These are phyloP conservation scores for Eulimnadia texana DNA, from an alignment of 1,140 invertebrate species.

Conservation along the genomic window DNA sequence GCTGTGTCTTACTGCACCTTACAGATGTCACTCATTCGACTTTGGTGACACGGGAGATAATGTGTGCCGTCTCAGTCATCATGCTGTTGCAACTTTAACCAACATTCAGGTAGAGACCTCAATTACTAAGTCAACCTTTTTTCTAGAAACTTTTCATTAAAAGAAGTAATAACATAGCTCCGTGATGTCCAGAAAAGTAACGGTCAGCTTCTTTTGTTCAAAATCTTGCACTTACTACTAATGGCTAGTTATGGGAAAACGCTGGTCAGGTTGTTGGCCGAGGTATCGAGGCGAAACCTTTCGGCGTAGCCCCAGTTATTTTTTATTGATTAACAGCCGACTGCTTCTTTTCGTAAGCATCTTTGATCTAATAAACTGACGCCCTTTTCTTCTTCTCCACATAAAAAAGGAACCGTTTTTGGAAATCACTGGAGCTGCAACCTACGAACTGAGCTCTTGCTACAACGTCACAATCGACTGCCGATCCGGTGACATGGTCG, in stretches of 20 bases:
- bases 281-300: not conserved
- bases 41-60: slow-evolving; percentile 82
- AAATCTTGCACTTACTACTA: too few relatives aligned
- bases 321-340: not conserved
- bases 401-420: slow-evolving; percentile 63
- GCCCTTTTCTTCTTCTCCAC: too few relatives aligned
- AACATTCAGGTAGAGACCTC: slow-evolving; percentile 53
- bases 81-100: slow-evolving; percentile 71
- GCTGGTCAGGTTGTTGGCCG: not conserved
- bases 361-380: too few relatives aligned
- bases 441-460: slow-evolving; percentile 82
- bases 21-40: slow-evolving; percentile 79
- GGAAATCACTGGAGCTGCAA: slow-evolving; percentile 71
- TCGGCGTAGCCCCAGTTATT: not conserved
- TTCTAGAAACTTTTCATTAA: too few relatives aligned
- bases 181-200: too few relatives aligned
- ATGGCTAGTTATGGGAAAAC: too few relatives aligned
- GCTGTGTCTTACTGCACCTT: slow-evolving; percentile 68
- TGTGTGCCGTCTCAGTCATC: slow-evolving; percentile 81
- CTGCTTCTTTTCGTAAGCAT: too few relatives aligned
- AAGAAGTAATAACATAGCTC: too few relatives aligned
- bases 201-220: too few relatives aligned
- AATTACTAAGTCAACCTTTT: too few relatives aligned
- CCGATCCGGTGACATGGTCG: slow-evolving; percentile 71
- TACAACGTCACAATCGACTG: slow-evolving; percentile 91